Conservation (phyloP, 64 coral and sea anemone genomes). For the Pocillopora verrucosa region DNA sequence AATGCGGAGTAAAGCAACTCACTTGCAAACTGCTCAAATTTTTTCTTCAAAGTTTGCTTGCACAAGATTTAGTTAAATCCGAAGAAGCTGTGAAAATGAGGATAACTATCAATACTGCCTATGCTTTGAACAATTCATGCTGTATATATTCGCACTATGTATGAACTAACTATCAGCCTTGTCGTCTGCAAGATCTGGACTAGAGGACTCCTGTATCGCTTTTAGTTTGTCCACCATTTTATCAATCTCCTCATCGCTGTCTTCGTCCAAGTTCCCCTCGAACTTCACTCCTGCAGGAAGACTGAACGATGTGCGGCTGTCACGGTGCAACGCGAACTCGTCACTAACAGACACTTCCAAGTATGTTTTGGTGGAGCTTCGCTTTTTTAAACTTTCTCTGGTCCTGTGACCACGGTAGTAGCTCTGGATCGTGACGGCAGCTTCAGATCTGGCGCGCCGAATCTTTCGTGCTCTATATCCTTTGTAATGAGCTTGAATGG, state of each 20-base stretch:
- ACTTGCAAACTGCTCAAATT: no score
- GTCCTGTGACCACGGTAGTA: slow-evolving; percentile 58
- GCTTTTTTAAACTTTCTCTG: slow-evolving; percentile 40
- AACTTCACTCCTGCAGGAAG: slow-evolving; percentile 83
- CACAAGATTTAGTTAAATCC: no score
- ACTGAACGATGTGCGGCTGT: slow-evolving; percentile 82
- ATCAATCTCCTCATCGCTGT: slow-evolving; percentile 85
- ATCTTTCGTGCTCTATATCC: slow-evolving; percentile 43
- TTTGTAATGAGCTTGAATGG: slow-evolving; percentile 62
- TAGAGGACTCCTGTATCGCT: neutral
- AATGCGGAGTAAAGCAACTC: no score
- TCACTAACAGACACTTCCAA: slow-evolving; percentile 32
- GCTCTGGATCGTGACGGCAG: slow-evolving; percentile 67
- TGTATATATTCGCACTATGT: neutral
- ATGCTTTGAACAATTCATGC: no score
- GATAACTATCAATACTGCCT: no score
- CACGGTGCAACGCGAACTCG: slow-evolving; percentile 38
- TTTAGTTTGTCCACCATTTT: slow-evolving; percentile 79
- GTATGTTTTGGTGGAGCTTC: slow-evolving; percentile 18
- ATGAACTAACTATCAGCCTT: neutral
- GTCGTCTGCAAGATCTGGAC: neutral
- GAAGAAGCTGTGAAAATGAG: no score
- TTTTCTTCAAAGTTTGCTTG: no score
- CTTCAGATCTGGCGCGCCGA: slow-evolving; percentile 28
- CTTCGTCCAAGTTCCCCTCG: slow-evolving; percentile 77